Percentiles rank a stretch among this genome's conserved stretches.
phyloP scores from a whole-genome alignment of 2,888 invertebrate genomes.

The Drosophila histrio region DNA sequence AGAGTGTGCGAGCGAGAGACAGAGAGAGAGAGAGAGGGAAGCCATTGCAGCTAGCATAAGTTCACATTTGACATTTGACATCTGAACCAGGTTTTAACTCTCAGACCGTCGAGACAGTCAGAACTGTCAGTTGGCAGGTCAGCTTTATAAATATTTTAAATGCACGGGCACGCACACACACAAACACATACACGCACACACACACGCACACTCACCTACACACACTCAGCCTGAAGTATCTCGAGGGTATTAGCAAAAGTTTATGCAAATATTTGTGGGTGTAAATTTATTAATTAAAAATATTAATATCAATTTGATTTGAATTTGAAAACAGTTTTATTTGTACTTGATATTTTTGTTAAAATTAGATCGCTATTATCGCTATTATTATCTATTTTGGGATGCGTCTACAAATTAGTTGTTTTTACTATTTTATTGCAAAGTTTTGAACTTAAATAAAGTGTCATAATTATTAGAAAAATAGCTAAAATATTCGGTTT shows the following conservation, averaged over 20 bases:
- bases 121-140: slow-evolving; percentile 11
- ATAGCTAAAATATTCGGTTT: too few relatives aligned
- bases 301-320: too few relatives aligned
- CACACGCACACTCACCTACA: background rate
- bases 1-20: background rate
- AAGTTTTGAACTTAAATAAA: too few relatives aligned
- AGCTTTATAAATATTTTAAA: slow-evolving; percentile 31
- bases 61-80: slow-evolving; percentile 62
- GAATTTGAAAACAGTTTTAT: too few relatives aligned
- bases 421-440: too few relatives aligned
- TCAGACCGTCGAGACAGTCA: background rate
- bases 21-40: background rate
- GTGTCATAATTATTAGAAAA: too few relatives aligned
- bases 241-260: slow-evolving; percentile 6
- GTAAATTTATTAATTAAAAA: too few relatives aligned
- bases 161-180: background rate
- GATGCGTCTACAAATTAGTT: too few relatives aligned
- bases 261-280: too few relatives aligned
- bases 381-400: too few relatives aligned
- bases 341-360: too few relatives aligned
- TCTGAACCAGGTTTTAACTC: slow-evolving; percentile 31
- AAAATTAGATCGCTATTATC: too few relatives aligned
- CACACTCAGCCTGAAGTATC: slow-evolving; percentile 2
- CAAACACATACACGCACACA: background rate
- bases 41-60: slow-evolving; percentile 25